Conservation (phyloP, 2,888 invertebrate genomes). For the Mythimna vitellina region DNA sequence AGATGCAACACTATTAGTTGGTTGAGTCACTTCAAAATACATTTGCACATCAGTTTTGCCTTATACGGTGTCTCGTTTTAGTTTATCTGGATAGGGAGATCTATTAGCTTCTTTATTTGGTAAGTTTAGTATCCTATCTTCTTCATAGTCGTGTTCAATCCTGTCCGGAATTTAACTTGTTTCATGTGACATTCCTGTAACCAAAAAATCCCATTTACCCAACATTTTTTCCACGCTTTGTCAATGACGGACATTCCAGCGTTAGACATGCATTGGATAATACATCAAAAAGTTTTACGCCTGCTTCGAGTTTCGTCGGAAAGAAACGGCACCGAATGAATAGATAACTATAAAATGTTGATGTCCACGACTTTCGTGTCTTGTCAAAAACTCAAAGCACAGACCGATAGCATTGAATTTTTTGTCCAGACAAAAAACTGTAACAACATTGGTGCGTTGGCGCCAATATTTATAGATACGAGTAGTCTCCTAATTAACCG, state of each 20-base stretch:
- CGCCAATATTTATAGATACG: slow-evolving; percentile 40
- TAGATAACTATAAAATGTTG: slow-evolving; percentile 27
- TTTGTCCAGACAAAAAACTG: slow-evolving; percentile 27
- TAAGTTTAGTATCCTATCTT: not conserved
- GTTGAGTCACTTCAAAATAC: slow-evolving; percentile 17
- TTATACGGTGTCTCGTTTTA: not conserved
- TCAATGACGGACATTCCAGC: slow-evolving; percentile 27
- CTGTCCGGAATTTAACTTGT: not conserved
- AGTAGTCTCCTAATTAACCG: not conserved
- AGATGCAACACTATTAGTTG: slow-evolving; percentile 21
- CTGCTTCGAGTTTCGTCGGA: slow-evolving; percentile 12
- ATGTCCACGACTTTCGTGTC: slow-evolving; percentile 20
- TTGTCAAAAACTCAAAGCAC: slow-evolving; percentile 29
- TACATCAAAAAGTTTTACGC: slow-evolving; percentile 20
- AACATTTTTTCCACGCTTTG: slow-evolving; percentile 53
- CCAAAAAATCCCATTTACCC: slow-evolving; percentile 36
- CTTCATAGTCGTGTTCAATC: slow-evolving; percentile 6
- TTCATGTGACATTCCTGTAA: slow-evolving; percentile 15
- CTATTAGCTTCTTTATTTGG: not conserved
- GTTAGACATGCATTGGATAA: slow-evolving; percentile 8
- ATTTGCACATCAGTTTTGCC: slow-evolving; percentile 8
- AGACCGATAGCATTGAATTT: not conserved
- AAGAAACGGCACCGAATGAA: slow-evolving; percentile 23
- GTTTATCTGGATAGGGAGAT: not conserved
- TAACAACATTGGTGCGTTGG: slow-evolving; percentile 31